Evolutionary conservation across 1,140 invertebrate species (phyloP).

Genomic region (Gryon sp.): DNA sequence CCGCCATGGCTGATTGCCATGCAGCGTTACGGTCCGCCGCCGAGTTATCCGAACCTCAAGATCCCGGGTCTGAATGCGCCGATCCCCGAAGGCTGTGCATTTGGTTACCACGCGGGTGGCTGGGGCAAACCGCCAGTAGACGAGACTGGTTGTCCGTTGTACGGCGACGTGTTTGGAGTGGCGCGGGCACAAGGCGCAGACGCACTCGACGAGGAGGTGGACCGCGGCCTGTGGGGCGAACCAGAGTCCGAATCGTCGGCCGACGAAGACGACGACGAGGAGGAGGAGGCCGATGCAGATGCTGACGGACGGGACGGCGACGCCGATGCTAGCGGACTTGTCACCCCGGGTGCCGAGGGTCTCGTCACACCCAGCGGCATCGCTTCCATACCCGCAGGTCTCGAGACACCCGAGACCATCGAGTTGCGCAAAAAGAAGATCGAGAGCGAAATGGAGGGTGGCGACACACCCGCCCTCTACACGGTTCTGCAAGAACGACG

Average conservation of each 20-base stretch:
- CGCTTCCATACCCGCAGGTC: conserved; percentile 94
- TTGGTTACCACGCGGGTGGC: conserved; percentile 99
- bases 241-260: conserved; percentile 96
- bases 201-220: conserved; percentile 90
- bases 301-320: conserved; percentile 84
- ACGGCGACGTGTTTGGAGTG: conserved; percentile 98
- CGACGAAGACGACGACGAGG: conserved; percentile 90
- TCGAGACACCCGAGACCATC: conserved; percentile 99
- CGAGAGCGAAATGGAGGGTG: conserved; percentile 97
- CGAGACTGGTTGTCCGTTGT: conserved; percentile 97
- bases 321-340: conserved; percentile 85
- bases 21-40: conserved; percentile 99
- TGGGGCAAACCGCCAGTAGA: conserved; percentile 99
- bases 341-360: conserved; percentile 91
- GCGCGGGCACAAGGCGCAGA: conserved; percentile 81
- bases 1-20: conserved; percentile 99
- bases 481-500: conserved; percentile 97
- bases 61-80: conserved; percentile 96
- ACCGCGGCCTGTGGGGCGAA: conserved; percentile 97
- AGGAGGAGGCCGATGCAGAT: conserved; percentile 86
- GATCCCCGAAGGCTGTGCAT: conserved; percentile 97
- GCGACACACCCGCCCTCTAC: conserved; percentile 94
- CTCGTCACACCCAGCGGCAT: conserved; percentile 97
- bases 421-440: conserved; percentile 98
- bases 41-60: conserved; percentile 99